These are phyloP conservation scores for Oreotrochilus melanogaster DNA, from an alignment of 2,113 vertebrate species.

Conservation along the genomic window DNA sequence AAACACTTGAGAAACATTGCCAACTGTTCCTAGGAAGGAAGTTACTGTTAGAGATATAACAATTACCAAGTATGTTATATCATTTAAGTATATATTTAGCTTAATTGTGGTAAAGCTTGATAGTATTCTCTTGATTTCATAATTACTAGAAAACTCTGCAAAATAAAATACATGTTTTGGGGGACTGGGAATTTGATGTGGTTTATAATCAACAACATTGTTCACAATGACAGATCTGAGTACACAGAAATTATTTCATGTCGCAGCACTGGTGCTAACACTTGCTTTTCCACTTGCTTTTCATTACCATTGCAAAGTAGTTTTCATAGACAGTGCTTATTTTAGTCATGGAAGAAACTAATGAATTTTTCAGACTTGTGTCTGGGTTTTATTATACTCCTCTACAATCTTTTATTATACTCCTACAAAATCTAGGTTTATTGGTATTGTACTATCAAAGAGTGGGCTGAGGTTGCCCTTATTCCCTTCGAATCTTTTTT, in stretches of 20 bases:
- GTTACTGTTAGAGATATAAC: conserved; percentile 18
- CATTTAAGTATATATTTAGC: conserved; percentile 60
- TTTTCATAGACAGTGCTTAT: conserved; percentile 66
- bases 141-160: conserved; percentile 51
- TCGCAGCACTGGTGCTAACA: conserved; percentile 51
- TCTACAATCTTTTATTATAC: conserved; percentile 71
- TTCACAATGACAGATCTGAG: conserved; percentile 35
- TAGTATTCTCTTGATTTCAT: conserved; percentile 63
- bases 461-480: conserved; percentile 14
- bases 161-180: conserved; percentile 58
- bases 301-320: conserved; percentile 60
- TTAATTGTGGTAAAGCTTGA: conserved; percentile 54
- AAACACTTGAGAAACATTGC: not conserved
- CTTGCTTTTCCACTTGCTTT: conserved; percentile 57
- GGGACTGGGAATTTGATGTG: conserved; percentile 53
- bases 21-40: not conserved
- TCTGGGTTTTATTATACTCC: conserved; percentile 62
- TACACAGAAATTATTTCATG: conserved; percentile 50
- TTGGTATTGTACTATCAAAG: conserved; percentile 30
- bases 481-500: conserved; percentile 63
- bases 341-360: conserved; percentile 57
- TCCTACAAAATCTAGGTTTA: conserved; percentile 55
- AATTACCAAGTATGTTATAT: conserved; percentile 24
- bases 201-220: conserved; percentile 74
- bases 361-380: conserved; percentile 66